Conservation (phyloP, 2,888 invertebrate species). For the Ypsolopha scabrella region DNA sequence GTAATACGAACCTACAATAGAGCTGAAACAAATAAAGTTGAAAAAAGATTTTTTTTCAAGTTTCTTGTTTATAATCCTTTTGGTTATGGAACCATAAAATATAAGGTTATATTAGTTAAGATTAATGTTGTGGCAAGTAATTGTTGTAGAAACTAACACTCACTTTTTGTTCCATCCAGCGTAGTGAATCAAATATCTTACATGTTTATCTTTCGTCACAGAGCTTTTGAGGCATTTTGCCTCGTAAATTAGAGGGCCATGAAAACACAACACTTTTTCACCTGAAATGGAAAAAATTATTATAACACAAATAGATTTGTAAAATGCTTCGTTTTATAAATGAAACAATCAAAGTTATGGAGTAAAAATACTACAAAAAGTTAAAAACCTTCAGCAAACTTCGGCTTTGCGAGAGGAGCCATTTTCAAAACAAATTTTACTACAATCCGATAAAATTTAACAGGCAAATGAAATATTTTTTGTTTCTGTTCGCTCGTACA, state of each 20-base stretch:
- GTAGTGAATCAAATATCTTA: constrained; percentile 95
- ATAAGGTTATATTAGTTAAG: background rate
- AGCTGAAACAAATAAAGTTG: too few species aligned
- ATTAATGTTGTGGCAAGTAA: background rate
- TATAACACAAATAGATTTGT: background rate
- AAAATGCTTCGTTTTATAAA: too few species aligned
- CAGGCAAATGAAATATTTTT: too few species aligned
- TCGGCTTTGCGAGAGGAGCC: constrained; percentile 72
- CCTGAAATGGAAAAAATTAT: constrained; percentile 62
- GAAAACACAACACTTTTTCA: constrained; percentile 93
- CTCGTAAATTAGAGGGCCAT: constrained; percentile 96
- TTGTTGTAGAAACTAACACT: constrained; percentile 23
- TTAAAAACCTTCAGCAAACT: constrained; percentile 78
- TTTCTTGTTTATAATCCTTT: too few species aligned
- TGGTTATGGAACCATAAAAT: background rate
- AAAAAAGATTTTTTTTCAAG: too few species aligned
- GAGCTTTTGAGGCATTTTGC: constrained; percentile 93
- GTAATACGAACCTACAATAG: too few species aligned
- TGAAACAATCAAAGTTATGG: too few species aligned
- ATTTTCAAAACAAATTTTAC: constrained; percentile 21
- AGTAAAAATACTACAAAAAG: background rate
- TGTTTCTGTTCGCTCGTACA: too few species aligned
- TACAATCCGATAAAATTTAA: too few species aligned
- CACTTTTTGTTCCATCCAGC: constrained; percentile 99
- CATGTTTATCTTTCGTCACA: constrained; percentile 86